Base-by-base conservation (phyloP, 2,888 invertebrate species). In the Pollenia griseotomentosa region DNA sequence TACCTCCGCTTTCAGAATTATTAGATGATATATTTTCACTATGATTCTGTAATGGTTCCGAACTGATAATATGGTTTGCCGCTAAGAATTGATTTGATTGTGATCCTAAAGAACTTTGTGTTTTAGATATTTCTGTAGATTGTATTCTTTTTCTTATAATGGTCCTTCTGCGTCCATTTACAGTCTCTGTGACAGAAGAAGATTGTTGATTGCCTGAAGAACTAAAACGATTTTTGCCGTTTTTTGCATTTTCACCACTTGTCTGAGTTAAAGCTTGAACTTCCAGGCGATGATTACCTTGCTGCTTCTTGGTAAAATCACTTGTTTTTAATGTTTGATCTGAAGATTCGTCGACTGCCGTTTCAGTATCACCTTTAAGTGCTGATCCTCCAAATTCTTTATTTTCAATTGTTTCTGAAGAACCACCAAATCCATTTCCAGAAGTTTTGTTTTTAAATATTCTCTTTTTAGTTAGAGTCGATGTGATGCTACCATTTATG, bases 261-360 rank as follows among this genome's bases (percentile, higher is more conserved):
- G 59, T n/a, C 51, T 19, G 9, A 9, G 16, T 48, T 10, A 19
- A 42, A n/a, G 57, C n/a, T 66, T 16, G 44, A 16, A 16, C n/a
- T 16, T 8, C 11, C n/a, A 44, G 48, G 6, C n/a, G 33, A 42
- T n/a, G 40, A 33, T 33, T 33, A 6, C n/a, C 55, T 68, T 23
- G 19, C 16, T 59, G 61, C 14, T 89, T 88, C 42, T 90, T 91
- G 33, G 88, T 88, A 1, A 91, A 86, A 82, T 91, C 90, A 0
- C 88, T 89, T 1, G 88, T 89, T 51, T 90, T 86, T 10, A 80
- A 42, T 10, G 61, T 14, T 68, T 51, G 63, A 11, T 48, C 53
- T 23, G 51, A 12, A 10, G 61, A 19, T 59, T 77, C 66, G 6
- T 73, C 57, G 9, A 33, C 19, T 14, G 44, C 14, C 1, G 0